phyloP scores from a whole-genome alignment of 1,140 invertebrate species.

The Anastrepha obliqua region DNA sequence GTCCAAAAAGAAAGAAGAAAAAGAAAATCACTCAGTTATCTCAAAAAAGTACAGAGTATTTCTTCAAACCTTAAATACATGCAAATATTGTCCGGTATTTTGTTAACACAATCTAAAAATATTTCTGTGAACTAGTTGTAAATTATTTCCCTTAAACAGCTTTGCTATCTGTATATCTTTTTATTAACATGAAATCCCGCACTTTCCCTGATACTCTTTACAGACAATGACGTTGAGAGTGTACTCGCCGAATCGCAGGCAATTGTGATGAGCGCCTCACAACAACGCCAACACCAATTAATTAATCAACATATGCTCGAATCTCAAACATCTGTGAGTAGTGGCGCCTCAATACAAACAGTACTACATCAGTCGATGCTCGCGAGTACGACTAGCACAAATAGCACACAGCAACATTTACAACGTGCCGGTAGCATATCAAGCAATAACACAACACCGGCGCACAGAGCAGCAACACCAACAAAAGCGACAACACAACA shows the following conservation, averaged over 20 bases:
- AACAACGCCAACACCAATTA: constrained; percentile 64
- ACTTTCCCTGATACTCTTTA: background rate
- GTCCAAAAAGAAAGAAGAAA: too few species aligned
- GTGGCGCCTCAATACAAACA: constrained; percentile 68
- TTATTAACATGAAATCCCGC: background rate
- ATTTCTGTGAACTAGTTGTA: too few species aligned
- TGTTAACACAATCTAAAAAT: too few species aligned
- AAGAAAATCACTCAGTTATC: too few species aligned
- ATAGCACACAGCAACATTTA: constrained; percentile 38
- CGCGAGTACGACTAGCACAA: constrained; percentile 61
- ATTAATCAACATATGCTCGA: constrained; percentile 67
- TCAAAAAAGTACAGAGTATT: too few species aligned
- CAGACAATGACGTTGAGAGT: constrained; percentile 66
- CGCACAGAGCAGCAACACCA: constrained; percentile 49
- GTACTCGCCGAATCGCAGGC: constrained; percentile 64
- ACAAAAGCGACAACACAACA: constrained; percentile 37
- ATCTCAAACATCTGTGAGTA: constrained; percentile 70
- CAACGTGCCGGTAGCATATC: constrained; percentile 37
- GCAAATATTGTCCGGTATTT: too few species aligned
- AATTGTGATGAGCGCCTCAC: constrained; percentile 64
- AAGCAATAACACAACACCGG: constrained; percentile 14
- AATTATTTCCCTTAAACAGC: too few species aligned
- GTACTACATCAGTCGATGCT: constrained; percentile 65
- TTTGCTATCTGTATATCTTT: too few species aligned
- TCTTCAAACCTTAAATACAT: too few species aligned